Percentiles rank a stretch among this genome's conserved stretches.
These are phyloP conservation scores for Protonemura montana DNA, from an alignment of 2,888 invertebrate species.

Conservation along the genomic window DNA sequence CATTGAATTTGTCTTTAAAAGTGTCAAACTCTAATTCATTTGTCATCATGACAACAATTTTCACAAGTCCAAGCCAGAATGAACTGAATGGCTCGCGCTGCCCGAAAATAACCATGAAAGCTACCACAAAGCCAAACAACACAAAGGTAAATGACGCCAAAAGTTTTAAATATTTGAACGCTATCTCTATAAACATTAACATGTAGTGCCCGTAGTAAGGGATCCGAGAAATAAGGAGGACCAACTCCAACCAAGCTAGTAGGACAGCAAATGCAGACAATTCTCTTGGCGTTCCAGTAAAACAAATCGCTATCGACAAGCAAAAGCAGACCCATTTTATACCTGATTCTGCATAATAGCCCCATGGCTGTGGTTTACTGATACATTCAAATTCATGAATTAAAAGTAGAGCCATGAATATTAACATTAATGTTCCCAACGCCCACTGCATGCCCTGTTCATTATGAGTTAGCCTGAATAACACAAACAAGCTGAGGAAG, in stretches of 20 bases:
- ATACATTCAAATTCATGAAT: no score
- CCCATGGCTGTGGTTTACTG: no score
- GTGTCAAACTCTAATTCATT: not conserved
- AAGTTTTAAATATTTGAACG: not conserved
- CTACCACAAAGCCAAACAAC: not conserved
- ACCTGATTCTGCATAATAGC: no score
- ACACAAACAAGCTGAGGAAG: not conserved
- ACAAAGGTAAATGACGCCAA: not conserved
- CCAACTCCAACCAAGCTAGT: not conserved
- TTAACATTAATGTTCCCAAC: no score
- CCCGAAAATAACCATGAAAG: not conserved
- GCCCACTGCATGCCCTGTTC: no score
- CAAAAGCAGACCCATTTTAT: not conserved
- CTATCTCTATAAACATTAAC: conserved; percentile 13
- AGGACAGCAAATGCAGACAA: not conserved
- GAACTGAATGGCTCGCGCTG: not conserved
- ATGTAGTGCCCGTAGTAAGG: conserved; percentile 16
- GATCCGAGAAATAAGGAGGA: not conserved
- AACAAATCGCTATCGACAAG: not conserved
- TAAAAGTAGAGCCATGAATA: no score
- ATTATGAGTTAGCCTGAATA: not conserved
- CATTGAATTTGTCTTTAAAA: not conserved
- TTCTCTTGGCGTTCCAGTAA: not conserved
- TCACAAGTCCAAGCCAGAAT: not conserved
- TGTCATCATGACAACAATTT: conserved; percentile 23